Evolutionary conservation across 2,797 vertebrate species (phyloP).

Genomic region (Enteromius argenteus): DNA sequence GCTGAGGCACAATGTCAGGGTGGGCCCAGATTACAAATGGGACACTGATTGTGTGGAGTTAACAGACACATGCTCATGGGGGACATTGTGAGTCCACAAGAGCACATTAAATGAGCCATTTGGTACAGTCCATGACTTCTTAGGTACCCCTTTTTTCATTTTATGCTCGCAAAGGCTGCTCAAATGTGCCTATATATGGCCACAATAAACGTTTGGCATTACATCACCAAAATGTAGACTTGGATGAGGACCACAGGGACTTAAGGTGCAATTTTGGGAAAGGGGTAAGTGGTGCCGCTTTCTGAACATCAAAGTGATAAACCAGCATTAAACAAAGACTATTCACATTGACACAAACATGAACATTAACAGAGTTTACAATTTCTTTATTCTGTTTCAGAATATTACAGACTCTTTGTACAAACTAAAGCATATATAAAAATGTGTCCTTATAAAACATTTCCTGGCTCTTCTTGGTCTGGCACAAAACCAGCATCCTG

Average conservation of each 20-base stretch:
- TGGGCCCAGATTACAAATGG: neutral
- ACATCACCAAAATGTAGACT: neutral
- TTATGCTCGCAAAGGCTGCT: neutral
- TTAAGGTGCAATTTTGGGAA: neutral
- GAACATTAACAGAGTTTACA: neutral
- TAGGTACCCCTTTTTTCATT: neutral
- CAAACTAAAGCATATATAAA: conserved; percentile 56
- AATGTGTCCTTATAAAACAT: conserved; percentile 40
- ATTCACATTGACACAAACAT: neutral
- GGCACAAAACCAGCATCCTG: conserved; percentile 24
- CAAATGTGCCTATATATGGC: neutral
- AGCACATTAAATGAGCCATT: neutral
- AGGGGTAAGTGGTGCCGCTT: neutral
- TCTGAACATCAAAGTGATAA: neutral
- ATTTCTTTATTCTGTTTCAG: conserved; percentile 55
- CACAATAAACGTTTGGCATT: neutral
- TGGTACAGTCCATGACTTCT: neutral
- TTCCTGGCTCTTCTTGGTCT: neutral
- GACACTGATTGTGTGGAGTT: neutral
- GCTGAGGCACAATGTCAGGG: neutral
- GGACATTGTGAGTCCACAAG: neutral
- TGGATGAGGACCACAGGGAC: neutral
- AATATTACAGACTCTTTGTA: conserved; percentile 55
- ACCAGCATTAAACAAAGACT: neutral
- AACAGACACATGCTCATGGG: neutral